These are phyloP conservation scores for Hippoglossus stenolepis DNA, from an alignment of 2,113 vertebrate genomes.

Conservation along the genomic window DNA sequence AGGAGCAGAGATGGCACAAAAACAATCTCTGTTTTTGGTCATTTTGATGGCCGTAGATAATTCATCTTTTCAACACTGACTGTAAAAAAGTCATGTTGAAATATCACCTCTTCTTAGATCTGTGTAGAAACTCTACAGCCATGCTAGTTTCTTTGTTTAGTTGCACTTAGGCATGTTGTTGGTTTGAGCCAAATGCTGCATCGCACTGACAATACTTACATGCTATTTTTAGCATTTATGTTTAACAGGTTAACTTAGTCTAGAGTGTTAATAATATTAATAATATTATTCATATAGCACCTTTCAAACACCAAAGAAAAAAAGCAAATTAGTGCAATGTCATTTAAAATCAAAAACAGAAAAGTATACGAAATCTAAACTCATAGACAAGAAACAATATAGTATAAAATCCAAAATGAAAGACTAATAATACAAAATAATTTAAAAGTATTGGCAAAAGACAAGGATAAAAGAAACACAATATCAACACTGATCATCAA, in stretches of 20 bases:
- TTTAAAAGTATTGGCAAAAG: too few species aligned
- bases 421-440: too few species aligned
- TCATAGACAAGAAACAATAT: too few species aligned
- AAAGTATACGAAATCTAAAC: too few species aligned
- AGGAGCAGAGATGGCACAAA: constrained; percentile 2
- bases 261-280: not conserved
- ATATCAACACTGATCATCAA: too few species aligned
- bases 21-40: constrained; percentile 12
- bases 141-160: not conserved
- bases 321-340: too few species aligned
- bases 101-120: not conserved
- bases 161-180: not conserved
- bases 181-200: not conserved
- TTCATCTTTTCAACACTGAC: not conserved
- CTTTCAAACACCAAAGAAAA: too few species aligned
- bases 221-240: not conserved
- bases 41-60: constrained; percentile 6
- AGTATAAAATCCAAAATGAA: too few species aligned
- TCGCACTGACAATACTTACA: not conserved
- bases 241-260: not conserved
- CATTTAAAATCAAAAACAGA: too few species aligned
- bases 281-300: too few species aligned
- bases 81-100: constrained; percentile 4
- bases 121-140: not conserved
- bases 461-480: too few species aligned